Percentiles rank a stretch among this genome's conserved stretches.
phyloP scores from a whole-genome alignment of 2,888 invertebrate species.

The Neocrepidodera transversa region DNA sequence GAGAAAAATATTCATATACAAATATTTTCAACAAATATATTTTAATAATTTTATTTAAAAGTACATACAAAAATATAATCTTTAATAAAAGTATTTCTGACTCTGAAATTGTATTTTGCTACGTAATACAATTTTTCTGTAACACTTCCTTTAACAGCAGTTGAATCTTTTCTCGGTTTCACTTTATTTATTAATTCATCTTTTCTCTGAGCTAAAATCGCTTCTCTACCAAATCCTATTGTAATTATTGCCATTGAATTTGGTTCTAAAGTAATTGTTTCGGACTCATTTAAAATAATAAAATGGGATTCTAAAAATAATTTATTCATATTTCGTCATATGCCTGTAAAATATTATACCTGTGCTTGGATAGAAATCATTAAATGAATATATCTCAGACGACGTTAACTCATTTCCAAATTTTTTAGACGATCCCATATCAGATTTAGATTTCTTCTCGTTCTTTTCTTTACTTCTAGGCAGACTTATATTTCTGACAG shows the following conservation, averaged over 20 bases:
- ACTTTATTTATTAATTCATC: conserved; percentile 22
- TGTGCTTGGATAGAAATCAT: conserved; percentile 1
- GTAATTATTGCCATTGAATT: conserved; percentile 28
- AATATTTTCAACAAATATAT: too few species aligned
- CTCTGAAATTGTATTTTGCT: conserved; percentile 40
- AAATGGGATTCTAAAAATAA: conserved; percentile 33
- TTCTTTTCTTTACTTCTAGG: neutral
- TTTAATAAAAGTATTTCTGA: conserved; percentile 36
- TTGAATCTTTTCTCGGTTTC: conserved; percentile 14
- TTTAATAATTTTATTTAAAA: conserved; percentile 31
- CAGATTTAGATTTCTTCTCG: conserved; percentile 6
- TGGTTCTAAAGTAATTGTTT: conserved; percentile 29
- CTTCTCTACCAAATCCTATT: conserved; percentile 39
- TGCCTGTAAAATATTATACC: neutral
- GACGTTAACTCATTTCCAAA: conserved; percentile 34
- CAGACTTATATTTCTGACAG: neutral
- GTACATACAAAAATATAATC: conserved; percentile 41
- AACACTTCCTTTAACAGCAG: conserved; percentile 17
- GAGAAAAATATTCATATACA: too few species aligned
- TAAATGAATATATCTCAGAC: conserved; percentile 23
- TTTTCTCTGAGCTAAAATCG: conserved; percentile 31
- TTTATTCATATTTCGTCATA: too few species aligned
- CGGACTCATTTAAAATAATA: conserved; percentile 27
- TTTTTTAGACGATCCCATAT: conserved; percentile 17
- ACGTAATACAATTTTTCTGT: conserved; percentile 36